Percentiles rank a stretch among this genome's conserved stretches.
These are phyloP conservation scores for Serripes groenlandicus DNA, from an alignment of 2,888 invertebrate species.

Conservation along the genomic window DNA sequence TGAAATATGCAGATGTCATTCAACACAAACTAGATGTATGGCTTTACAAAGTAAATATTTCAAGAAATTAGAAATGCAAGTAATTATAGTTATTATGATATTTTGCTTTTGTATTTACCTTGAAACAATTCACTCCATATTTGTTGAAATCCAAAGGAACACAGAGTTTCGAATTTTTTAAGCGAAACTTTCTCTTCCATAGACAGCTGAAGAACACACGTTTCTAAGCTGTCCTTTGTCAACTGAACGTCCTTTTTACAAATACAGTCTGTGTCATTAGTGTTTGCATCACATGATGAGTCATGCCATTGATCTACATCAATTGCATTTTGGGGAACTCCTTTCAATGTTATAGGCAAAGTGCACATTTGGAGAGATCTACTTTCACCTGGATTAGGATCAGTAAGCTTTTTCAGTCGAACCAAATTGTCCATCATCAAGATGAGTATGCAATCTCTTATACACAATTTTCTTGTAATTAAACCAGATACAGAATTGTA, in stretches of 20 bases:
- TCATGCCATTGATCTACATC: slow-evolving; percentile 45
- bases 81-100: too few species aligned
- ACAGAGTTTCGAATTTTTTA: neutral
- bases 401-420: slow-evolving; percentile 27
- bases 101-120: too few species aligned
- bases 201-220: neutral
- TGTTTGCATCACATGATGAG: slow-evolving; percentile 42
- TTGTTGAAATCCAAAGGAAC: neutral
- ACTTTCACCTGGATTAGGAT: slow-evolving; percentile 38
- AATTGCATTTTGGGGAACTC: slow-evolving; percentile 43
- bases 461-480: neutral
- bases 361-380: slow-evolving; percentile 55
- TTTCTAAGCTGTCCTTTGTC: neutral
- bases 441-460: slow-evolving; percentile 33
- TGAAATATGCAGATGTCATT: too few species aligned
- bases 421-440: slow-evolving; percentile 52
- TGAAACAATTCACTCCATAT: neutral
- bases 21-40: too few species aligned
- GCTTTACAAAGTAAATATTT: too few species aligned
- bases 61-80: too few species aligned
- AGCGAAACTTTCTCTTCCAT: neutral
- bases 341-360: slow-evolving; percentile 54
- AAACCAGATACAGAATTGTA: slow-evolving; percentile 4
- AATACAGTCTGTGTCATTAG: slow-evolving; percentile 1
- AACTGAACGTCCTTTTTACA: neutral